Evolutionary conservation across 2,113 vertebrate species (phyloP), one percentile per base, ranked within the genome.

Genomic region (Pitta sordida): DNA sequence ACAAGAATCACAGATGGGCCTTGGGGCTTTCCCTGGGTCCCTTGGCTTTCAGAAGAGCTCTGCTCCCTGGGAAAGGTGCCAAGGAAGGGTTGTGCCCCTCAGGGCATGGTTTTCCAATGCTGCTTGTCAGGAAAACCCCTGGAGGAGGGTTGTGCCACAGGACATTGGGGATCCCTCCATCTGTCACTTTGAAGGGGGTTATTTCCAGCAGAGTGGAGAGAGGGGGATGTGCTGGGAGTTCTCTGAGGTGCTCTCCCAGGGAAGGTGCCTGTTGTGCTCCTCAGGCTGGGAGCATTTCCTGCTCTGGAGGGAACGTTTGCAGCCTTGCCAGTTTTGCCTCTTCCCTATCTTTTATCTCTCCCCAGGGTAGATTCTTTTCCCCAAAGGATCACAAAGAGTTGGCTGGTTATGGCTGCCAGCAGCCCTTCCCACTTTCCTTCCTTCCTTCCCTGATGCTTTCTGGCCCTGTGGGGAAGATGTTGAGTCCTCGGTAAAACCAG

Each of bases 1-100:
- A 2, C 13, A 46, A 30, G 9, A 20, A 8, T 15, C 34, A 6
- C 1, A 11, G 2, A 1, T 59, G 49, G 36, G 29, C 11, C 39
- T 85, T 51, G 56, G 64, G 70, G 49, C 26, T 13, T 44, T 70
- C n/a, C 26, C 48, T 22, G 56, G 3, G 10, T 81, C 17, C 18
- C 1, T 62, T 65, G 78, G 43, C 41, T 84, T 49, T 21, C 34
- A 41, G 41, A n/a, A 30, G 34, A 67, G 17, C 30, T 71, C 17
- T 64, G 22, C 5, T 11, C 5, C 55, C 11, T 55, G 4, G 3
- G 32, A 23, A 9, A 8, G 7, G 4, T 67, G 62, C 46, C 18
- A 17, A 32, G 43, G 44, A 56, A 44, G 29, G 60, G 19, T 70
- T 9, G 14, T 87, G 63, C 49, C 7, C 2, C 41, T 73, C 23